phyloP scores from a whole-genome alignment of 2,113 vertebrate genomes.

The Euleptes europaea region DNA sequence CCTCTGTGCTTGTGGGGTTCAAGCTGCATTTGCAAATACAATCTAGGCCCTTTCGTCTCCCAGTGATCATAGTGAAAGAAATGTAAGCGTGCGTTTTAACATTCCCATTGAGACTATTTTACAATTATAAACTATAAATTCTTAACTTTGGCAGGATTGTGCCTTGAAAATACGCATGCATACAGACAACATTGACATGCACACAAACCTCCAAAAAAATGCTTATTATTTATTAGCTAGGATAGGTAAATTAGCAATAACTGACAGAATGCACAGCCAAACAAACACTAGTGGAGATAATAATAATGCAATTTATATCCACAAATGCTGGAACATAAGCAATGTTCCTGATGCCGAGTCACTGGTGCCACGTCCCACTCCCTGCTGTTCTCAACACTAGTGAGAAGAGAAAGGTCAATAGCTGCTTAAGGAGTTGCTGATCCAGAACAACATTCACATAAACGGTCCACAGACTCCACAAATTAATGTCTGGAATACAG shows the following conservation, averaged over 20 bases:
- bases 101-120: background rate
- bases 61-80: background rate
- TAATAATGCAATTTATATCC: background rate
- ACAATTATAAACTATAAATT: background rate
- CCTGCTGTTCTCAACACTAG: background rate
- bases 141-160: background rate
- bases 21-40: background rate
- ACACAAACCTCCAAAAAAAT: background rate
- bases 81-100: background rate
- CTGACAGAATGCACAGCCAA: background rate
- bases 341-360: background rate
- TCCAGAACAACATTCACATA: background rate
- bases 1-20: background rate
- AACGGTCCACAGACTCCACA: background rate
- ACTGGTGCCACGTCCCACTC: background rate
- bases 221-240: background rate
- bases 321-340: background rate
- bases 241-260: background rate
- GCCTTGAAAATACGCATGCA: background rate
- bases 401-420: accelerated
- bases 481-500: slow-evolving; percentile 2
- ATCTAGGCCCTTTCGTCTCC: background rate
- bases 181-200: background rate
- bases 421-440: background rate
- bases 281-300: background rate